These are phyloP conservation scores for Brevimyrus niger DNA, from an alignment of 2,113 vertebrate genomes.

Conservation along the genomic window DNA sequence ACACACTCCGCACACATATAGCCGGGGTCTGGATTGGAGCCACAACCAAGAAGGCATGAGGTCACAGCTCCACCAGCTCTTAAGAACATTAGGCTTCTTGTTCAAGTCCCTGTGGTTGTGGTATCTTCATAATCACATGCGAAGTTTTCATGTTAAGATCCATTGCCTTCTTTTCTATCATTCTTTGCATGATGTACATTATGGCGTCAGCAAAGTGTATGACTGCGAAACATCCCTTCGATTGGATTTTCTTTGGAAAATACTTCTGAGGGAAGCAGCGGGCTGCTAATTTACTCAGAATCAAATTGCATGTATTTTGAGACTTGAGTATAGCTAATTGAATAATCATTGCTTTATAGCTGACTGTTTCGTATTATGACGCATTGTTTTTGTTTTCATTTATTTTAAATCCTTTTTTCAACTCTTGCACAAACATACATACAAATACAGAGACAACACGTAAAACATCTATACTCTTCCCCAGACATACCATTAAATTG, in stretches of 20 bases:
- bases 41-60: background rate
- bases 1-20: background rate
- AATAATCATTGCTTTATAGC: background rate
- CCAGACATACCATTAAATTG: background rate
- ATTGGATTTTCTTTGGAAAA: background rate
- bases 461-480: background rate
- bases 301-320: background rate
- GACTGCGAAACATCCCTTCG: background rate
- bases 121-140: background rate
- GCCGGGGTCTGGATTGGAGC: background rate
- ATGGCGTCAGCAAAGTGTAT: background rate
- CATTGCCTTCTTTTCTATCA: background rate
- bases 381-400: background rate
- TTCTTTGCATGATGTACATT: background rate
- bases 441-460: background rate
- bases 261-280: background rate
- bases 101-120: background rate
- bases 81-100: background rate
- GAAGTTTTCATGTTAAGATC: background rate
- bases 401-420: background rate
- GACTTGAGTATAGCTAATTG: background rate
- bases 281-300: background rate
- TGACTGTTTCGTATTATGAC: background rate
- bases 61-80: background rate
- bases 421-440: background rate